phyloP scores from a whole-genome alignment of 2,888 invertebrate genomes.

The Himalopsyche tibetana region DNA sequence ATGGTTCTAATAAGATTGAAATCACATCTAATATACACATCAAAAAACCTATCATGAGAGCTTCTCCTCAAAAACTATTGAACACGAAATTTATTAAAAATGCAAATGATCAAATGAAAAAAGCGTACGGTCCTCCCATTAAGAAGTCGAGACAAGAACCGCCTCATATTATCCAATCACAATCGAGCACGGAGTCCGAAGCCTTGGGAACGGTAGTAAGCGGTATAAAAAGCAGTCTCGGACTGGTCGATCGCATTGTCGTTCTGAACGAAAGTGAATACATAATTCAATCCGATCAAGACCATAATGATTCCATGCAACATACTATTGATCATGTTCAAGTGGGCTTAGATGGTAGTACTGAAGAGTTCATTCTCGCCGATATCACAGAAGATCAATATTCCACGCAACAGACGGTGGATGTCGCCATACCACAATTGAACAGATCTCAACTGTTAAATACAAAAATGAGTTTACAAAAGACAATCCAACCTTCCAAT shows the following conservation, averaged over 20 bases:
- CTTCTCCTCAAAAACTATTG: slow-evolving; percentile 68
- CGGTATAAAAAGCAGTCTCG: slow-evolving; percentile 77
- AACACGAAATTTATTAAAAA: slow-evolving; percentile 64
- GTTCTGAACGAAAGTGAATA: slow-evolving; percentile 80
- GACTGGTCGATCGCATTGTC: slow-evolving; percentile 76
- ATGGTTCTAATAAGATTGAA: slow-evolving; percentile 75
- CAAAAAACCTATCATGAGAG: slow-evolving; percentile 46
- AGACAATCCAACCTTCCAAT: slow-evolving; percentile 40
- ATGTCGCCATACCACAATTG: slow-evolving; percentile 49
- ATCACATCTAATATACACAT: slow-evolving; percentile 70
- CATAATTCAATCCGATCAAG: slow-evolving; percentile 69
- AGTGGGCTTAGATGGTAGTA: slow-evolving; percentile 47
- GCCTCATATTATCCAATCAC: background rate
- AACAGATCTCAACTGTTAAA: slow-evolving; percentile 55
- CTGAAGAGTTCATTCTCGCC: slow-evolving; percentile 58
- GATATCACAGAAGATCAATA: slow-evolving; percentile 54
- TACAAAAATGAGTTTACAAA: slow-evolving; percentile 46
- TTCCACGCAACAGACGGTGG: slow-evolving; percentile 43
- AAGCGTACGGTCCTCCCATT: slow-evolving; percentile 67
- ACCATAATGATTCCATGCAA: slow-evolving; percentile 68
- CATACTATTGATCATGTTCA: slow-evolving; percentile 51
- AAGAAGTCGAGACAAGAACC: slow-evolving; percentile 67
- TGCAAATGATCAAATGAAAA: slow-evolving; percentile 63
- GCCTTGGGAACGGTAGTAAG: slow-evolving; percentile 77
- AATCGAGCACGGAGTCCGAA: slow-evolving; percentile 75